phyloP scores from a whole-genome alignment of 2,888 invertebrate genomes.

The Drosophila nr. fundita region DNA sequence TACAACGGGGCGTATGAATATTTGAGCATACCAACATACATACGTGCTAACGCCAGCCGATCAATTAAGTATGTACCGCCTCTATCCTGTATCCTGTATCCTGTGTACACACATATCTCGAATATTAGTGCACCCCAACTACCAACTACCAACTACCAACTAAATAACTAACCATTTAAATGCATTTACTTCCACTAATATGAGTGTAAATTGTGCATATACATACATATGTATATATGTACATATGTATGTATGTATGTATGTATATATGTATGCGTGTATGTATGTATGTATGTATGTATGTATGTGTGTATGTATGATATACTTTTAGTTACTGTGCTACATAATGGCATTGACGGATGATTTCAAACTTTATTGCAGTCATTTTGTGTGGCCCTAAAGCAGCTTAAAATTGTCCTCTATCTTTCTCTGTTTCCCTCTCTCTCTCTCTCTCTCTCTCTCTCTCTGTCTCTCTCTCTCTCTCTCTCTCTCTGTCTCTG shows the following conservation, averaged over 20 bases:
- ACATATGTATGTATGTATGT: too few species aligned
- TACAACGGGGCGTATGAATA: constrained; percentile 30
- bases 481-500: neutral
- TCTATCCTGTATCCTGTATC: neutral
- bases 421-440: neutral
- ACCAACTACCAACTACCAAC: neutral
- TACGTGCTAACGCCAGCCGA: neutral
- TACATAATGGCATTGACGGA: neutral
- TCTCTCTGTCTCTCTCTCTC: neutral
- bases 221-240: neutral
- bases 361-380: constrained; percentile 16
- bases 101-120: neutral
- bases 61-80: neutral
- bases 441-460: neutral
- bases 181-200: neutral
- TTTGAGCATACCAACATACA: constrained; percentile 10
- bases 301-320: neutral
- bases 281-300: too few species aligned
- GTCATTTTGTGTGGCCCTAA: constrained; percentile 10
- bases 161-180: neutral
- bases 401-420: constrained; percentile 5
- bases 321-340: neutral
- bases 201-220: neutral
- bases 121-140: neutral
- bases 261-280: neutral